Base-by-base conservation (phyloP, 1,140 invertebrate genomes). In the Maniola jurtina region DNA sequence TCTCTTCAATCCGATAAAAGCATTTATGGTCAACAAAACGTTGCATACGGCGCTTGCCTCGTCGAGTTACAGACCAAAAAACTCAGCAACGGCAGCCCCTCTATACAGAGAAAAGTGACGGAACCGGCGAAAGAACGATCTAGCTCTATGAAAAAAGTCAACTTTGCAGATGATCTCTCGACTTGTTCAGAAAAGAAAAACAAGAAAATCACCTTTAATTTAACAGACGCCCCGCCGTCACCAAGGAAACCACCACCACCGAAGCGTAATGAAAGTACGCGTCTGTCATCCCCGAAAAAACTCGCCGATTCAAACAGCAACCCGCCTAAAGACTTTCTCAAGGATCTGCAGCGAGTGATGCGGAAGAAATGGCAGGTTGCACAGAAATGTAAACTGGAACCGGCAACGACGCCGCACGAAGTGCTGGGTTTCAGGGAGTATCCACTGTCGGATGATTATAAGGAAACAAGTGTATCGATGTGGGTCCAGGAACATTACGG, bases 301-400 rank as follows among this genome's bases (percentile, higher is more conserved):
- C 89, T 96, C 14, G 92, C 93, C 0, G 94, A 94, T 33, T 95
- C 94, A 0, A 92, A 93, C 36, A 94, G 93, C 63, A 95, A 96
- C 75, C 96, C 96, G 2, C 96, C 96, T 0, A 93, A 93, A 5
- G 95, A 96, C 52, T 98, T 98, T 75, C 89, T 98, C 8, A 95
- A 95, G 79, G 97, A 98, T 86, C 90, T 98, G 7, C 96, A 98
- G 73, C 91, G 96, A 54, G 97, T 98, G 0, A 98, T 98, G 96
- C 93, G 96, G 56, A 97, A 98, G 73, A 98, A 98, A 78, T 98
- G 97, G 97, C 96, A 97, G 81, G 96, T 97, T 1, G 96, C 96
- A 0, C 96, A 98, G 72, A 98, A 98, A 77, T 97, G 97, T 79
- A 96, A 97, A 86, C 82, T 95, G 0, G 96, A 98, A 80, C 93